Evolutionary conservation across 2,797 vertebrate species (phyloP).

Genomic region (Brachyalestes nurse): DNA sequence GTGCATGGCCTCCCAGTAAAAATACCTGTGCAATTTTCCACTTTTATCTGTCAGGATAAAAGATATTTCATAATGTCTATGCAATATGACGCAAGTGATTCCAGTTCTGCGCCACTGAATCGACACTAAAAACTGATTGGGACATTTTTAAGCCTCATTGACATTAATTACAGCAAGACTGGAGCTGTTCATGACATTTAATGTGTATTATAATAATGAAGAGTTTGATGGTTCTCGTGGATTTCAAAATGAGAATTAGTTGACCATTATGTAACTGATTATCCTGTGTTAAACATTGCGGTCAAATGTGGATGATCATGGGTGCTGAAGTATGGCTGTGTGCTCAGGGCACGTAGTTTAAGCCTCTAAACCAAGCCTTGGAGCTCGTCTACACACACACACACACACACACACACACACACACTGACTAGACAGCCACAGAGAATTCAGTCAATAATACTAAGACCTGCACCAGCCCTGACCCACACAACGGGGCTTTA

Average conservation of each 20-base stretch:
- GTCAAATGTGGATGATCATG: neutral
- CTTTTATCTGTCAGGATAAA: neutral
- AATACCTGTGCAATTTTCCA: neutral
- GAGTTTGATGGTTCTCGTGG: neutral
- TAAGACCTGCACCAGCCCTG: constrained; percentile 4
- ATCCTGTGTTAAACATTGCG: neutral
- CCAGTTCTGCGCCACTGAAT: neutral
- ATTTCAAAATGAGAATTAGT: too few species aligned
- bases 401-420: neutral
- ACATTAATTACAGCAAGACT: neutral
- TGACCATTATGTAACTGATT: neutral
- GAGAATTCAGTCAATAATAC: constrained; percentile 9
- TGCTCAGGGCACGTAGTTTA: neutral
- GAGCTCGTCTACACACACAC: neutral
- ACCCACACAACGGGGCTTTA: neutral
- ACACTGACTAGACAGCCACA: neutral
- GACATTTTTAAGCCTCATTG: neutral
- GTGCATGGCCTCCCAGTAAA: neutral
- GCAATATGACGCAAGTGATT: neutral
- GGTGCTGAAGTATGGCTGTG: neutral
- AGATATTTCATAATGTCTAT: neutral
- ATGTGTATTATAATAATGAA: neutral
- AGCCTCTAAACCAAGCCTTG: neutral
- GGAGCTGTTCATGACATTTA: neutral
- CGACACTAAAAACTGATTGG: too few species aligned